Evolutionary conservation across 1,140 invertebrate genomes (phyloP).

Genomic region (Oncopodura yosiiana): DNA sequence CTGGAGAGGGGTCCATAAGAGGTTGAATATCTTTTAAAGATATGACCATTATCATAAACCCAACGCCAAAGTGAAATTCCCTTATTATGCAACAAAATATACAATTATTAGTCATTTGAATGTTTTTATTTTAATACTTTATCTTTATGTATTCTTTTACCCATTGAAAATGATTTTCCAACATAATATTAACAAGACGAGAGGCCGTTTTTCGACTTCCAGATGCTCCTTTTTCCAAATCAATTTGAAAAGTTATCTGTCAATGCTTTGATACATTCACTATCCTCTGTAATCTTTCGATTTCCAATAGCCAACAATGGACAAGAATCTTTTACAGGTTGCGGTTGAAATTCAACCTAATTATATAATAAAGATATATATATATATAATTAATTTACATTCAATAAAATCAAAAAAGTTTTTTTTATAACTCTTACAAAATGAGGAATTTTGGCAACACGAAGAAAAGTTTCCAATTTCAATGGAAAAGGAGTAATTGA

Average conservation of each 20-base stretch:
- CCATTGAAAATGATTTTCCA: constrained; percentile 42
- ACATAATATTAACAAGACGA: constrained; percentile 38
- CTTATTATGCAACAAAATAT: constrained; percentile 12
- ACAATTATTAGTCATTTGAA: not conserved
- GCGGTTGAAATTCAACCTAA: not conserved
- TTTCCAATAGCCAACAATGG: constrained; percentile 41
- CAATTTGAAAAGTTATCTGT: constrained; percentile 33
- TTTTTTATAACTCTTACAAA: constrained; percentile 16
- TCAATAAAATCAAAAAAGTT: not conserved
- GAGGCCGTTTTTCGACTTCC: constrained; percentile 35
- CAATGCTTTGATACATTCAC: constrained; percentile 39
- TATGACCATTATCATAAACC: constrained; percentile 27
- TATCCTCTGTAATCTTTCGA: constrained; percentile 38
- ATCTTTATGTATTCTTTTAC: constrained; percentile 23
- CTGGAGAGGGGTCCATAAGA: not conserved
- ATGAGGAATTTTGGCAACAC: constrained; percentile 33
- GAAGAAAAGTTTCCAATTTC: constrained; percentile 36
- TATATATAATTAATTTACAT: not conserved
- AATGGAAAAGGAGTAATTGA: constrained; percentile 31
- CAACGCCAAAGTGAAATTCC: constrained; percentile 32
- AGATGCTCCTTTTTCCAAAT: constrained; percentile 36
- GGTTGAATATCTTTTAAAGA: constrained; percentile 27
- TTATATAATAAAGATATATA: not conserved
- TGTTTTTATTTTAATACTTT: not conserved
- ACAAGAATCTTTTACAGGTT: not conserved